A percentile compares a stretch with the other conserved stretches of the same genome.
phyloP scores from a whole-genome alignment of 2,797 vertebrate genomes.

The Sebastes minor region DNA sequence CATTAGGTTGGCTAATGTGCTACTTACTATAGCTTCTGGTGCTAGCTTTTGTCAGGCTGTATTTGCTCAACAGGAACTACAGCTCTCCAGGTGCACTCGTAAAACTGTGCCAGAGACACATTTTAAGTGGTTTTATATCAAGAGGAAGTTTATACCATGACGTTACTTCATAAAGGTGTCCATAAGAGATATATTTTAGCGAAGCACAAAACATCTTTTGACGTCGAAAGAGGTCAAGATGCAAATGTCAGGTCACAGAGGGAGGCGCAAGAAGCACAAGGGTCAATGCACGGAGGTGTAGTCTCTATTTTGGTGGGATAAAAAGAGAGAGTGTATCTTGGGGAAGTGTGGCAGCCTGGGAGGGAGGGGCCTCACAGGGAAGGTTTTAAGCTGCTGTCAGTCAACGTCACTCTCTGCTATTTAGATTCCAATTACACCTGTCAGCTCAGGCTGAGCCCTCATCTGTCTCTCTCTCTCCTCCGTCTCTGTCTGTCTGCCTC shows the following conservation, averaged over 20 bases:
- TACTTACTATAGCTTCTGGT: background rate
- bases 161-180: background rate
- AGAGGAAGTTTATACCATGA: background rate
- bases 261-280: background rate
- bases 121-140: background rate
- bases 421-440: slow-evolving; percentile 82
- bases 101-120: background rate
- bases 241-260: slow-evolving; percentile 27
- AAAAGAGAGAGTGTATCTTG: slow-evolving; percentile 15
- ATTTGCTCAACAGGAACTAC: background rate
- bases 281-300: slow-evolving; percentile 37
- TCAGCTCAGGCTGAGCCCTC: slow-evolving; percentile 69
- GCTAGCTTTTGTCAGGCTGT: background rate
- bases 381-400: slow-evolving; percentile 74
- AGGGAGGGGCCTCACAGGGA: slow-evolving; percentile 21
- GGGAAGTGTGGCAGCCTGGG: slow-evolving; percentile 18
- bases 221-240: background rate
- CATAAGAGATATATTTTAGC: background rate
- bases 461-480: slow-evolving; percentile 46
- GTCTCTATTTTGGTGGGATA: slow-evolving; percentile 14
- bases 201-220: background rate
- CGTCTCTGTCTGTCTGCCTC: slow-evolving; percentile 25
- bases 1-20: slow-evolving; percentile 30
- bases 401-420: slow-evolving; percentile 69
- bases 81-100: background rate